These are phyloP conservation scores for Varanus komodoensis DNA, from an alignment of 2,113 vertebrate genomes.

Conservation along the genomic window DNA sequence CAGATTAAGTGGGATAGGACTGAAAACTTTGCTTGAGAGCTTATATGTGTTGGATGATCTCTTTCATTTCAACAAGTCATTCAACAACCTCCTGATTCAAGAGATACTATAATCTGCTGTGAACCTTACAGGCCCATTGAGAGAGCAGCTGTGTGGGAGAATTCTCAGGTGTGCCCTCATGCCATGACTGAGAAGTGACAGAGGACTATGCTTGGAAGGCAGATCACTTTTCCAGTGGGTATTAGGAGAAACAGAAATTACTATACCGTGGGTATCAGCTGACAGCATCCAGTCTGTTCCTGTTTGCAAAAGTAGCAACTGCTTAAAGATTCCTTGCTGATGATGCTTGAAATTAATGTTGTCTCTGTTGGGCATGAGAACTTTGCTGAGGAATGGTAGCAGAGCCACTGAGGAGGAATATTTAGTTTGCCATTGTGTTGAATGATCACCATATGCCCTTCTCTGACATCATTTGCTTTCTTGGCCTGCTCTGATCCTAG, in stretches of 20 bases:
- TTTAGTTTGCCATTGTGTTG: background rate
- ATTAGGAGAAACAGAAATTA: background rate
- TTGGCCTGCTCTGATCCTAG: background rate
- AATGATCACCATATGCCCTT: background rate
- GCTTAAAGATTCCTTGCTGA: slow-evolving; percentile 4
- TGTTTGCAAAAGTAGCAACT: background rate
- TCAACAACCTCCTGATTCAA: background rate
- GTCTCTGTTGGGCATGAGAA: no score
- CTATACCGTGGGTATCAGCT: background rate
- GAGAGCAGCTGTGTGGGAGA: background rate
- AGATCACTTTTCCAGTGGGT: background rate
- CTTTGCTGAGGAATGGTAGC: background rate
- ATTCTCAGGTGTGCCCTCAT: background rate
- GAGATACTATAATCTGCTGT: background rate
- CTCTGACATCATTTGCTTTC: background rate
- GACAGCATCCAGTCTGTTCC: background rate
- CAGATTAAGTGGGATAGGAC: background rate
- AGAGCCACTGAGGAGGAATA: background rate
- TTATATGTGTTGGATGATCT: background rate
- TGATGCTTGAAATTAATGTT: background rate
- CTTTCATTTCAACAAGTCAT: background rate
- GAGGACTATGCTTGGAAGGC: background rate
- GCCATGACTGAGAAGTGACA: background rate
- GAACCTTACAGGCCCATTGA: background rate
- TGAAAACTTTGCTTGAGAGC: background rate